A percentile compares a stretch with the other conserved stretches of the same genome.
phyloP scores from a whole-genome alignment of 1,140 invertebrate species.

The Danaus melanippus region DNA sequence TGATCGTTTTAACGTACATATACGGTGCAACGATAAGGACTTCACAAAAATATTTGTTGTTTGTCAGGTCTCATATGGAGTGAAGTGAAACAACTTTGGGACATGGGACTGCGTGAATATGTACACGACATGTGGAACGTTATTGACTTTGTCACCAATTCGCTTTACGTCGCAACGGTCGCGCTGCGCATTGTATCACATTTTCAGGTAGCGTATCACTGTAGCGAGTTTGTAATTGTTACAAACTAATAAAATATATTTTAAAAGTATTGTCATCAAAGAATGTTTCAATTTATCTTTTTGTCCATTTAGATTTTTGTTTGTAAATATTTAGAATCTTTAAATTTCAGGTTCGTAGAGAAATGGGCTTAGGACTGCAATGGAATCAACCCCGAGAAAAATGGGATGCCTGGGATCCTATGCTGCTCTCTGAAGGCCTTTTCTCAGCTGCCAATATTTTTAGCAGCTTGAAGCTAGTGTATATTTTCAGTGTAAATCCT shows the following conservation, averaged over 20 bases:
- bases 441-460: slow-evolving; percentile 98
- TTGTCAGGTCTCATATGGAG: slow-evolving; percentile 95
- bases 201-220: slow-evolving; percentile 80
- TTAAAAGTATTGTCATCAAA: background rate
- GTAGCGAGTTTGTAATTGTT: slow-evolving; percentile 33
- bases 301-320: too few relatives aligned
- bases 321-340: too few relatives aligned
- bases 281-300: too few relatives aligned
- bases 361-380: slow-evolving; percentile 68
- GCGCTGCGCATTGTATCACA: slow-evolving; percentile 94
- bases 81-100: slow-evolving; percentile 98
- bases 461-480: slow-evolving; percentile 97
- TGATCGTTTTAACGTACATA: too few relatives aligned
- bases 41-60: slow-evolving; percentile 8
- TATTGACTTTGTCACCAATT: slow-evolving; percentile 98
- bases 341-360: slow-evolving; percentile 74
- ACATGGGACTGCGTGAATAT: slow-evolving; percentile 96
- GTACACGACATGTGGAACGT: slow-evolving; percentile 99
- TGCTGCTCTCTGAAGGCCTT: slow-evolving; percentile 95
- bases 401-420: slow-evolving; percentile 97
- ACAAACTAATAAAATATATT: background rate
- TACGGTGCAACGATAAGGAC: too few relatives aligned
- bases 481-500: slow-evolving; percentile 99
- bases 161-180: slow-evolving; percentile 96
- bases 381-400: slow-evolving; percentile 82